Evolutionary conservation across 2,888 invertebrate species (phyloP).

Genomic region (Euplagia quadripunctaria): DNA sequence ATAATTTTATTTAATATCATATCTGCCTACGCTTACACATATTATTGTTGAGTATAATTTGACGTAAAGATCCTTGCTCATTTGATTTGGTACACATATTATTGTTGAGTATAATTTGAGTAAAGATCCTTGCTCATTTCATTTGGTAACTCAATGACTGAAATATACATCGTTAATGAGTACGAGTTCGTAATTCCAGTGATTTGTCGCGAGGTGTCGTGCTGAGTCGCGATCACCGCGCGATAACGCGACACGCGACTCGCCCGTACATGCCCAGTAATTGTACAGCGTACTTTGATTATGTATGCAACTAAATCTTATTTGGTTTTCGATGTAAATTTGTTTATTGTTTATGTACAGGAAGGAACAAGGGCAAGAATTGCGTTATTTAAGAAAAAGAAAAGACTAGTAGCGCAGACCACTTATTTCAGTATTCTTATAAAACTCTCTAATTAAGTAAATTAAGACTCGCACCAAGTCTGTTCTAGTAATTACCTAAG

Average conservation of each 20-base stretch:
- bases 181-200: constrained; percentile 70
- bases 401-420: neutral
- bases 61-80: constrained; percentile 50
- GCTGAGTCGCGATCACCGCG: constrained; percentile 48
- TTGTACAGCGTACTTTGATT: constrained; percentile 55
- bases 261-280: constrained; percentile 47
- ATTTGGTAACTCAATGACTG: constrained; percentile 56
- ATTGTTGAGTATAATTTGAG: constrained; percentile 29
- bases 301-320: constrained; percentile 56
- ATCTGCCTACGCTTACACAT: neutral
- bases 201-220: constrained; percentile 75
- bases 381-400: neutral
- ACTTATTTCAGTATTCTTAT: neutral
- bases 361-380: neutral
- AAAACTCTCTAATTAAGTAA: too few relatives aligned
- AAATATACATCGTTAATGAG: constrained; percentile 75
- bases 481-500: neutral
- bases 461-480: too few relatives aligned
- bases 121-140: constrained; percentile 54
- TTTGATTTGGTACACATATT: constrained; percentile 52
- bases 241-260: constrained; percentile 55
- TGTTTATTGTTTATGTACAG: neutral
- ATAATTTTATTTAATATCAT: too few relatives aligned
- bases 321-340: constrained; percentile 43
- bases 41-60: constrained; percentile 26